These are phyloP conservation scores for Plectus sambesii DNA, from an alignment of 1,140 invertebrate species.

Conservation along the genomic window DNA sequence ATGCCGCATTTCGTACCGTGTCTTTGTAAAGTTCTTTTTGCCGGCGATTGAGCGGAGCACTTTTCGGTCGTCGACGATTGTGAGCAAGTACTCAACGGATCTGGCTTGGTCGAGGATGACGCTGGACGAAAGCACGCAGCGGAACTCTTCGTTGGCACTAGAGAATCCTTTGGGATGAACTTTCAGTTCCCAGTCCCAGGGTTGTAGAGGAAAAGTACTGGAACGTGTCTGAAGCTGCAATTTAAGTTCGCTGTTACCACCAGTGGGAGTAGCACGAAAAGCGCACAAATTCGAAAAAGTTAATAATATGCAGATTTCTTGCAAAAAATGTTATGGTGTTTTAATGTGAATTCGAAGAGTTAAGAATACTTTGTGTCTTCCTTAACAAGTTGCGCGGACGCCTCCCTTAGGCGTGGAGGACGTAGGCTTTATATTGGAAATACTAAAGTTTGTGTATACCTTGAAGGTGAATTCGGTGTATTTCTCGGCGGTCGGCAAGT, in stretches of 20 bases:
- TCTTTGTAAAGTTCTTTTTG: constrained; percentile 49
- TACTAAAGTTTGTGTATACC: too few relatives aligned
- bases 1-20: too few relatives aligned
- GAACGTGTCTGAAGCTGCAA: constrained; percentile 47
- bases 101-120: constrained; percentile 48
- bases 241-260: too few relatives aligned
- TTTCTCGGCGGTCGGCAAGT: constrained; percentile 12
- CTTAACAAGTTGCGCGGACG: too few relatives aligned
- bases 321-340: too few relatives aligned
- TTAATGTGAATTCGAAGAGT: too few relatives aligned
- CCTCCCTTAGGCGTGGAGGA: too few relatives aligned
- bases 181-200: constrained; percentile 50
- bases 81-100: constrained; percentile 48
- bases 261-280: too few relatives aligned
- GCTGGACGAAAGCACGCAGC: constrained; percentile 45
- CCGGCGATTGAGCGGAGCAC: constrained; percentile 47
- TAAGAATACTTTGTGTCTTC: too few relatives aligned
- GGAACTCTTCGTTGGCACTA: constrained; percentile 35
- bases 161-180: constrained; percentile 42
- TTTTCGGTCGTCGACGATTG: constrained; percentile 46
- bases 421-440: too few relatives aligned
- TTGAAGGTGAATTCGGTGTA: constrained; percentile 27
- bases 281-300: too few relatives aligned
- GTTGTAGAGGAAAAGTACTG: constrained; percentile 45
- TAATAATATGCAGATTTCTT: too few relatives aligned